These are phyloP conservation scores for Trochalopteron elliotii DNA, from an alignment of 2,113 vertebrate species.

Conservation along the genomic window DNA sequence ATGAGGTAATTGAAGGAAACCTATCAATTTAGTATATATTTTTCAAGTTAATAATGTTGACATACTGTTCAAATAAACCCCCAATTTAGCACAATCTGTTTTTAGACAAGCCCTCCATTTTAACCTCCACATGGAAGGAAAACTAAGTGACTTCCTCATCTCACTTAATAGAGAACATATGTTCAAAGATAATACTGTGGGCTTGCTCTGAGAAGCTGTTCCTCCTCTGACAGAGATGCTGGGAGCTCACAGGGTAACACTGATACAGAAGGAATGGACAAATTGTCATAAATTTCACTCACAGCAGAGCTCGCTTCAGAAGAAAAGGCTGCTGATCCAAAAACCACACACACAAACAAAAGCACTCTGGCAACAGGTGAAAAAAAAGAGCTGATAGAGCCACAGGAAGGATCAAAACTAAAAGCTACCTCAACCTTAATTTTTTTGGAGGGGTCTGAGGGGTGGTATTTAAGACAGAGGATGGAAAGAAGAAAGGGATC, in stretches of 20 bases:
- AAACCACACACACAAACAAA: not conserved
- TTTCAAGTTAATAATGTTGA: constrained; percentile 73
- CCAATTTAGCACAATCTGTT: constrained; percentile 74
- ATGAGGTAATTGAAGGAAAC: constrained; percentile 73
- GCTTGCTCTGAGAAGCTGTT: constrained; percentile 58
- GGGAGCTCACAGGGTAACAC: constrained; percentile 41
- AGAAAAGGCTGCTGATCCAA: not conserved
- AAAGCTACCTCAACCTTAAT: not conserved
- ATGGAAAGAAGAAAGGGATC: not conserved
- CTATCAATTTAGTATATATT: constrained; percentile 66
- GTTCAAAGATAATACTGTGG: constrained; percentile 66
- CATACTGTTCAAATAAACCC: constrained; percentile 74
- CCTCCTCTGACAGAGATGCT: constrained; percentile 44
- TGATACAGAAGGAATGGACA: not conserved
- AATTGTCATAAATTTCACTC: constrained; percentile 1
- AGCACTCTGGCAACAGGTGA: not conserved
- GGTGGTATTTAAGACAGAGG: not conserved
- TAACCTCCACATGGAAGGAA: constrained; percentile 72
- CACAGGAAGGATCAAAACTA: not conserved
- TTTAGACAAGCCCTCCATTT: constrained; percentile 73
- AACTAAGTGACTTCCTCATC: constrained; percentile 68
- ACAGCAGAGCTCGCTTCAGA: constrained; percentile 20
- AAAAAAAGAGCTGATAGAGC: not conserved
- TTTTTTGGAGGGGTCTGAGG: not conserved
- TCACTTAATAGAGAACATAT: constrained; percentile 76